Percentiles rank a stretch among this genome's conserved stretches.
phyloP scores from a whole-genome alignment of 2,797 vertebrate genomes.

The Lepilemur ruficaudatus region DNA sequence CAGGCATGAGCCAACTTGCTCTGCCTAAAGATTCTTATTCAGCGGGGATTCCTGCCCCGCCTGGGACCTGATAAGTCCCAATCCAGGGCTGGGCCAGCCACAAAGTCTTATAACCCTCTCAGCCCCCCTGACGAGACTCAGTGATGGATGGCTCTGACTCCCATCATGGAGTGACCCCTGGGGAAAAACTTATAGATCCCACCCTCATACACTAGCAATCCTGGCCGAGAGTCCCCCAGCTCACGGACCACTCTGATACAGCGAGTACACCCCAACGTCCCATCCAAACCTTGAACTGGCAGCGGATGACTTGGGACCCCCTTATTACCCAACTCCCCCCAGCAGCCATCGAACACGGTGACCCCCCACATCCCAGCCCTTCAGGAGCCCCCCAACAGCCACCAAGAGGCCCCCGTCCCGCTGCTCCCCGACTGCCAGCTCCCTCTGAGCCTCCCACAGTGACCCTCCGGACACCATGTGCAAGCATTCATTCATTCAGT shows the following conservation, averaged over 20 bases:
- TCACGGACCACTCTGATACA: background rate
- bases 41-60: background rate
- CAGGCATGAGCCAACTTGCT: background rate
- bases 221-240: background rate
- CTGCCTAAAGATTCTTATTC: background rate
- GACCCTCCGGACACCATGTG: background rate
- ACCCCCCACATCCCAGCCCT: background rate
- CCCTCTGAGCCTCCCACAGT: background rate
- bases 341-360: background rate
- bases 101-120: background rate
- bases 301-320: background rate
- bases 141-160: accelerated
- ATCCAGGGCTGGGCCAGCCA: background rate
- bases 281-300: background rate
- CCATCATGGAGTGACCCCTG: background rate
- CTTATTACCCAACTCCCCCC: too few species aligned
- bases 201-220: background rate
- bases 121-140: background rate
- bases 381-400: background rate
- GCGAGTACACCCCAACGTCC: accelerated
- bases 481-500: background rate
- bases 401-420: background rate
- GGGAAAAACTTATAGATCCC: background rate
- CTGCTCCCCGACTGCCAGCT: background rate
- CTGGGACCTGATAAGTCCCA: background rate